Conservation (phyloP, 2,888 invertebrate species). For the Teinopalpus imperialis region DNA sequence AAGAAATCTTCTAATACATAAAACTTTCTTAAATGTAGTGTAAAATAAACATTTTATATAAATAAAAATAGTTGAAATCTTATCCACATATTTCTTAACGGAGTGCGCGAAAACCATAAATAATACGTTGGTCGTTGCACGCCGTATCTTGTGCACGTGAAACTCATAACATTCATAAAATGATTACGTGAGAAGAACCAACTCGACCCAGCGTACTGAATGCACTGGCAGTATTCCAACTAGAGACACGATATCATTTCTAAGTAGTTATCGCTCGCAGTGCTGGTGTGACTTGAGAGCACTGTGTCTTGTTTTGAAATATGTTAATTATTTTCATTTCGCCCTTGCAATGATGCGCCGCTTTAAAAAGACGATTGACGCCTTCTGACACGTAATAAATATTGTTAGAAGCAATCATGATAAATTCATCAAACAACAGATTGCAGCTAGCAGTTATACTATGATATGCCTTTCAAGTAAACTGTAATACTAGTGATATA, state of each 20-base stretch:
- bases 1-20: no score
- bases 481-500: no score
- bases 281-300: constrained; percentile 3
- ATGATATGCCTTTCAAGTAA: no score
- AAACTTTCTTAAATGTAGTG: no score
- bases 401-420: no score
- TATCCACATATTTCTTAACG: constrained; percentile 30
- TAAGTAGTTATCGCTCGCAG: constrained; percentile 19
- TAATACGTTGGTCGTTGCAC: constrained; percentile 45
- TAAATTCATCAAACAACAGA: no score
- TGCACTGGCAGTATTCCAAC: constrained; percentile 31
- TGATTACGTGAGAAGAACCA: constrained; percentile 61
- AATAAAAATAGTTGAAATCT: constrained; percentile 28
- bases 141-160: constrained; percentile 53
- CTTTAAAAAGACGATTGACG: no score
- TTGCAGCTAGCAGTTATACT: no score
- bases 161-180: constrained; percentile 63
- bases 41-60: no score
- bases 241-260: constrained; percentile 26
- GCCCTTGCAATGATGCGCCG: no score
- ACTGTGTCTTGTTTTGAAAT: constrained; percentile 2
- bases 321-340: constrained; percentile 17
- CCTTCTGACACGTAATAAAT: no score
- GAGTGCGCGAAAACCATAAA: constrained; percentile 43
- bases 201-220: constrained; percentile 33